Conservation (phyloP, 2,113 vertebrate species). For the Sinosuthora webbiana region DNA sequence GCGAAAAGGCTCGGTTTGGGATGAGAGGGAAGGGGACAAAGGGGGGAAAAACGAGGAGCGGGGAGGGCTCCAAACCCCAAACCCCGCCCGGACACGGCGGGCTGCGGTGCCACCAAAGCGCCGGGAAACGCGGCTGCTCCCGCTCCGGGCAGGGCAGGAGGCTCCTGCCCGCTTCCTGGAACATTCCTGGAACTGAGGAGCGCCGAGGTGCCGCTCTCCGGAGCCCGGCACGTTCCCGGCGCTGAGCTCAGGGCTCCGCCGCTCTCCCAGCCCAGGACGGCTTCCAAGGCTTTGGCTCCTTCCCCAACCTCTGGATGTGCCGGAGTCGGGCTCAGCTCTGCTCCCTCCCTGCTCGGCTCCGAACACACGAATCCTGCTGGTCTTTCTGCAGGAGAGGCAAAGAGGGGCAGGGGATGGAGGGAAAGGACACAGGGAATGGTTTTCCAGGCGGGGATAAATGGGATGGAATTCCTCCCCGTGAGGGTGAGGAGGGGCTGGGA, state of each 20-base stretch:
- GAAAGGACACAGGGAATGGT: not conserved
- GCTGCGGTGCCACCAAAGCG: not conserved
- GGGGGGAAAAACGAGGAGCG: not conserved
- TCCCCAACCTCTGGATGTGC: not conserved
- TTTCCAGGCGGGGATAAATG: not conserved
- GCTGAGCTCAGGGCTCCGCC: conserved; percentile 4
- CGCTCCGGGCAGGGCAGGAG: not conserved
- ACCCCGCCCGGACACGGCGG: accelerated
- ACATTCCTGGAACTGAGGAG: conserved; percentile 61
- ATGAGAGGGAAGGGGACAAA: not conserved
- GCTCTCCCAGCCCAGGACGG: not conserved
- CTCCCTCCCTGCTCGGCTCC: not conserved
- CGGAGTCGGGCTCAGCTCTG: not conserved
- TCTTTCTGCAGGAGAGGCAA: accelerated
- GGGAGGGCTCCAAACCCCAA: not conserved
- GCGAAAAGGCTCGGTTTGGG: not conserved
- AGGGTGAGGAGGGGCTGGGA: not conserved
- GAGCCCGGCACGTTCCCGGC: conserved; percentile 22
- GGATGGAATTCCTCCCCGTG: accelerated
- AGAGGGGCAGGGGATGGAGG: not conserved
- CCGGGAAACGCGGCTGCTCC: not conserved
- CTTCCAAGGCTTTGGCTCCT: conserved; percentile 17
- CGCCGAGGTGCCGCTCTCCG: not conserved
- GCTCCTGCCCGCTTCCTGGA: conserved; percentile 57
- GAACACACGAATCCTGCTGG: not conserved